Percentiles rank a stretch among this genome's conserved stretches.
Evolutionary conservation across 1,140 invertebrate genomes (phyloP).

Genomic region (Varroa destructor): DNA sequence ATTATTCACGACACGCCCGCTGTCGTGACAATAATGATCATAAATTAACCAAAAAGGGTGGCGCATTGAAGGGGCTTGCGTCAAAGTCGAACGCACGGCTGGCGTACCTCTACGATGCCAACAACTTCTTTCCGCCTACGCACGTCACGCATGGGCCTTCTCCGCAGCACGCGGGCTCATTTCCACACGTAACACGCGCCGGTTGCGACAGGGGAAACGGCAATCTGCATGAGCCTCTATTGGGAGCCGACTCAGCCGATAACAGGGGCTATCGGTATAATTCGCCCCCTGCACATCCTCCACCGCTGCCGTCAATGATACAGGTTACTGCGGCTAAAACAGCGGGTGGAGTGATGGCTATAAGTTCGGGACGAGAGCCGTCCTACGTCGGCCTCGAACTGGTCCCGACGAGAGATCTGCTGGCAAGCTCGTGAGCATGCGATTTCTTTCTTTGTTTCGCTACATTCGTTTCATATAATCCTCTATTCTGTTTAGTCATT

Average conservation of each 20-base stretch:
- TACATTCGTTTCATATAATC: background rate
- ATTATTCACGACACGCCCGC: too few species aligned
- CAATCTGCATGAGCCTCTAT: too few species aligned
- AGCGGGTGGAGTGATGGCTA: background rate
- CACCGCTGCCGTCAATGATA: too few species aligned
- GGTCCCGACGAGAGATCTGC: background rate
- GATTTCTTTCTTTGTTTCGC: slow-evolving; percentile 1
- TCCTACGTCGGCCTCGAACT: background rate
- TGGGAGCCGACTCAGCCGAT: too few species aligned
- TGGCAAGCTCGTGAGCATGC: slow-evolving; percentile 20
- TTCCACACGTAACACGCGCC: too few species aligned
- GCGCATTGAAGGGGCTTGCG: background rate
- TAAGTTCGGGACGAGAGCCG: background rate
- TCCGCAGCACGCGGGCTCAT: too few species aligned
- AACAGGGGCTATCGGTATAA: too few species aligned
- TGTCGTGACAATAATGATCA: too few species aligned
- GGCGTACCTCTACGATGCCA: slow-evolving; percentile 27
- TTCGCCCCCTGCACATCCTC: too few species aligned
- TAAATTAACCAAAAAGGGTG: too few species aligned
- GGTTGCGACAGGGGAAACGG: too few species aligned
- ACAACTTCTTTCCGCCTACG: slow-evolving; percentile 21
- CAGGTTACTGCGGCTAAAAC: too few species aligned
- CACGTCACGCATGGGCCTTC: background rate
- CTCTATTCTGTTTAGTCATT: background rate
- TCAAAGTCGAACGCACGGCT: slow-evolving; percentile 25